A percentile compares a stretch with the other conserved stretches of the same genome.
phyloP scores from a whole-genome alignment of 2,888 invertebrate species.

The Dryomyza anilis region DNA sequence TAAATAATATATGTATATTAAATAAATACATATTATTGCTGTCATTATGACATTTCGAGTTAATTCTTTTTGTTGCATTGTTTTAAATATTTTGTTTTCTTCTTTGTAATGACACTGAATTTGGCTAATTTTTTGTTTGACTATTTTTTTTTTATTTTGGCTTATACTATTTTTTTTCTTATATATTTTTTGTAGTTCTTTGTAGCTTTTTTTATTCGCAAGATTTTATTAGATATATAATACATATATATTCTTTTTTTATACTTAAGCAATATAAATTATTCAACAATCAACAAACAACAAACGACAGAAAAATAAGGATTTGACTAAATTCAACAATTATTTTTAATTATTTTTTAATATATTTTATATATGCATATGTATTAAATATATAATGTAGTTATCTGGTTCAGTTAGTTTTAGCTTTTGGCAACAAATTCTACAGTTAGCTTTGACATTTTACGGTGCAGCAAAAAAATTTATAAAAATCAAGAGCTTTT shows the following conservation, averaged over 20 bases:
- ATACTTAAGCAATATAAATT: constrained; percentile 18
- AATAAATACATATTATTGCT: too few relatives aligned
- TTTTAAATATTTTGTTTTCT: constrained; percentile 2
- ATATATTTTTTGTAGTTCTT: not conserved
- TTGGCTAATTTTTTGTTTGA: constrained; percentile 1
- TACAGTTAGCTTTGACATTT: too few relatives aligned
- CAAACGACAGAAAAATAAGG: constrained; percentile 18
- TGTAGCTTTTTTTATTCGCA: not conserved
- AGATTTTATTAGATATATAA: not conserved
- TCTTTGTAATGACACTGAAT: constrained; percentile 2
- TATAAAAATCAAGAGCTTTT: too few relatives aligned
- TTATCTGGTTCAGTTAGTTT: too few relatives aligned
- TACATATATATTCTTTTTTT: not conserved
- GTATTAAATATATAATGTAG: too few relatives aligned
- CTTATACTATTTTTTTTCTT: not conserved
- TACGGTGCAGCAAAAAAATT: too few relatives aligned
- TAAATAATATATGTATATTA: too few relatives aligned
- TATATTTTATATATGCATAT: constrained; percentile 35
- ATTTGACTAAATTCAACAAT: constrained; percentile 13
- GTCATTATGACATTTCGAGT: constrained; percentile 20
- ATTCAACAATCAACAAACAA: constrained; percentile 29
- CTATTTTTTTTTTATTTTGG: not conserved
- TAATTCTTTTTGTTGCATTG: not conserved
- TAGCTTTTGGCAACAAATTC: too few relatives aligned
- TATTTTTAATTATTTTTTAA: constrained; percentile 26